Base-by-base conservation (phyloP, 2,797 vertebrate species). In the Anniella stebbinsi region DNA sequence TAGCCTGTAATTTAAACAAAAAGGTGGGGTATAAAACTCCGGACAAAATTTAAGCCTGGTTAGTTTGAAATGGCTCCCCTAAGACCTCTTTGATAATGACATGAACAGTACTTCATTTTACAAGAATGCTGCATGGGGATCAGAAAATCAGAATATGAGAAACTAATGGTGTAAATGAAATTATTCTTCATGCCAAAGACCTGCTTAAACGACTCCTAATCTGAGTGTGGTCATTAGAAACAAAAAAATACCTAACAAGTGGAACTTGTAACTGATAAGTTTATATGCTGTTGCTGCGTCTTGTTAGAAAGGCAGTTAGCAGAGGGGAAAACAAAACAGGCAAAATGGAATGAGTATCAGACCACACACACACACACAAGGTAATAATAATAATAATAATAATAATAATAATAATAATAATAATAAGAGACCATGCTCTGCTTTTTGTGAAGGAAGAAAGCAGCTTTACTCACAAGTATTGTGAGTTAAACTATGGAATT, bases 1-100 rank as follows among this genome's bases (percentile, higher is more conserved):
- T 81, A 5, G 75, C 33, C 38, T 63, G 8, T 76, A 80, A 72
- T n/a, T 89, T 57, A 91, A 92, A 78, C 0, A 69, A 88, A 93
- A 94, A 84, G 4, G 76, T 17, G 77, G 4, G 3, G 54, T 86
- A 90, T 88, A 84, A 36, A 81, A 89, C 48, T 86, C 8, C 48
- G 30, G 76, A 91, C 75, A 15, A 87, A 67, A 89, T 66, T 21
- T 72, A 88, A 54, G 15, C 7, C 82, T 90, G 81, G 36, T 48
- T 88, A 91, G 28, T 12, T 90, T 88, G 18, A 80, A 84, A 84
- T 1, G 89, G 83, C 18, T 83, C 2, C 57, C 57, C 54, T 33
- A 76, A 38, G 2, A 57, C 83, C 86, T 36, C 82, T 87, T 45
- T 60, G 12, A 12, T 48, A 45, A 85, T 89, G 28, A 60, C 75